Evolutionary conservation across 1,140 invertebrate genomes (phyloP).

Genomic region (Chironomus tepperi): DNA sequence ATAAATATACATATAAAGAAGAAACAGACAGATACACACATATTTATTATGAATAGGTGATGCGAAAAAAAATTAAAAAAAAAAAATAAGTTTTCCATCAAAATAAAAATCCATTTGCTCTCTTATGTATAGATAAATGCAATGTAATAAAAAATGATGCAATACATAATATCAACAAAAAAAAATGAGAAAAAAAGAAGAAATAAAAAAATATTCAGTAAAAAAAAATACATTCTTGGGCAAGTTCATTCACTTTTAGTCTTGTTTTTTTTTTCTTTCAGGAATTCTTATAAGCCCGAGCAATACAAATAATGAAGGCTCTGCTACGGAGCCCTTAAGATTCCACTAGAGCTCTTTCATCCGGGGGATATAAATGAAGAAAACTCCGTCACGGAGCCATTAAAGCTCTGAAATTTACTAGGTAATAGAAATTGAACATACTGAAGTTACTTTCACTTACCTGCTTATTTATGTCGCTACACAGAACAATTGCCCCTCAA

Average conservation of each 20-base stretch:
- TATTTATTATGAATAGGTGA: not conserved
- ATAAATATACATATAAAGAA: not conserved
- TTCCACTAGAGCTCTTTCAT: too few species aligned
- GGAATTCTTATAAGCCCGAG: too few species aligned
- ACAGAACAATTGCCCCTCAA: too few species aligned
- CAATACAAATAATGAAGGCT: too few species aligned
- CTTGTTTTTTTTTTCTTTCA: not conserved
- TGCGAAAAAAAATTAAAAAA: not conserved
- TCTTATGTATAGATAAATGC: conserved; percentile 7
- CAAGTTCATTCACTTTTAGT: not conserved
- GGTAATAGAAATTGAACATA: too few species aligned
- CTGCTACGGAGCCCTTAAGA: too few species aligned
- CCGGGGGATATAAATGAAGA: too few species aligned
- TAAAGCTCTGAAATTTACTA: too few species aligned
- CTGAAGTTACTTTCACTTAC: too few species aligned
- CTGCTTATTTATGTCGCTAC: too few species aligned
- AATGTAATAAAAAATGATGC: conserved; percentile 2
- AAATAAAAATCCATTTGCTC: not conserved
- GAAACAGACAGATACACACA: not conserved
- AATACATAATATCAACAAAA: not conserved
- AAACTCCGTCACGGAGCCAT: too few species aligned
- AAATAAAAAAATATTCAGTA: conserved; percentile 3
- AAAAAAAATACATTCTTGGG: not conserved
- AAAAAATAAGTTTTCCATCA: too few species aligned
- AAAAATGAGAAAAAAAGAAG: not conserved